Evolutionary conservation across 2,888 invertebrate genomes (phyloP), one percentile per base, ranked within the genome.

Genomic region (Syrista parreyssii): DNA sequence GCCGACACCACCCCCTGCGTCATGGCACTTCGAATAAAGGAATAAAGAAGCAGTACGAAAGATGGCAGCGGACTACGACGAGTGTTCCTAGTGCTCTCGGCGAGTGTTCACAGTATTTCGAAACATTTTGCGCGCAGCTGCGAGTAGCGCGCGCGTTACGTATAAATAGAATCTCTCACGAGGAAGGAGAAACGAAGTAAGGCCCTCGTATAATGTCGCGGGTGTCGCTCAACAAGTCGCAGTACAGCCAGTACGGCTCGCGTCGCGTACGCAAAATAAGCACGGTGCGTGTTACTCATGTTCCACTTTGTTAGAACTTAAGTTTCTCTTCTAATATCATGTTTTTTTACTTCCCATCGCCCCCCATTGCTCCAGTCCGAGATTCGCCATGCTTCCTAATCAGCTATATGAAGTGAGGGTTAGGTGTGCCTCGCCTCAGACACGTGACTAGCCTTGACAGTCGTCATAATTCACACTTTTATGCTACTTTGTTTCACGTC

Each of bases 141-240:
- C 85, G 34, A 36, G 30, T 30, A 35, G 23, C 30, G 31, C 35
- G 84, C 84, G 84, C 85, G 82, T 80, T 12, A 12, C 74, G 35
- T 74, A 74, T 74, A 35, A 74, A 74, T 74, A 74, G 74, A 74
- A 74, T 82, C 78, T 75, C 55, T 71, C 30, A 32, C 71, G 31
- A 55, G 78, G 35, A 82, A 80, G 78, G 81, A 80, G 68, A 69
- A 35, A 81, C 74, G 36, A 35, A 33, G 74, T 36, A 33, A 36
- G 74, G 36, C 74, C 32, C 32, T 35, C 35, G 71, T 36, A 90
- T 84, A 88, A 91, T 92, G 92, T 91, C 91, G 88, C 89, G 90
- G 82, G 91, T 89, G 83, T 91, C 91, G 84, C 89, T 91, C 84
- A 91, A 89, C 89, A 91, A 91, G 87, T 91, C 91, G 81, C 90